Evolutionary conservation across 2,888 invertebrate genomes (phyloP).

Genomic region (Trichopria drosophilae): DNA sequence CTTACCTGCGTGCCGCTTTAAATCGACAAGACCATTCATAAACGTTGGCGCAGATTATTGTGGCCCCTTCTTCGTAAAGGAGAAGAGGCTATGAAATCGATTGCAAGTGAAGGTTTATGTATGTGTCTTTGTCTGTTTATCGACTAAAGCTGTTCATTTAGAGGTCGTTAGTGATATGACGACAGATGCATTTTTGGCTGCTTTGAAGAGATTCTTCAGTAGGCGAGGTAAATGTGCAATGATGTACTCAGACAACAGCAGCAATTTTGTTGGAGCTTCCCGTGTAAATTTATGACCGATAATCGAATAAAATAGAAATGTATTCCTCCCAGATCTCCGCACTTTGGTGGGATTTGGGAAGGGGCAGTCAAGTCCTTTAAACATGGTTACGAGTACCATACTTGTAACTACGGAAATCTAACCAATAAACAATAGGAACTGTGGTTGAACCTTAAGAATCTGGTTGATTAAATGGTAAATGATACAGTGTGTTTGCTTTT

Average conservation of each 20-base stretch:
- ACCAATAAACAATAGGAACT: not conserved
- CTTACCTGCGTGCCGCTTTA: too few relatives aligned
- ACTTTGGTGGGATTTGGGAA: too few relatives aligned
- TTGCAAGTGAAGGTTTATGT: slow-evolving; percentile 33
- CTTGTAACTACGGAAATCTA: too few relatives aligned
- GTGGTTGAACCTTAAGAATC: not conserved
- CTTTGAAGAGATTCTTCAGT: slow-evolving; percentile 35
- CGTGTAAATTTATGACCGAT: too few relatives aligned
- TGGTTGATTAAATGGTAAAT: too few relatives aligned
- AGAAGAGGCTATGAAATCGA: slow-evolving; percentile 29
- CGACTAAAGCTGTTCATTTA: slow-evolving; percentile 41
- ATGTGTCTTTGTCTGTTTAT: slow-evolving; percentile 39
- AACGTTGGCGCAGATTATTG: too few relatives aligned
- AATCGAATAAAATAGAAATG: too few relatives aligned
- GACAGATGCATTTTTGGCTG: slow-evolving; percentile 34
- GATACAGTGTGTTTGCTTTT: too few relatives aligned
- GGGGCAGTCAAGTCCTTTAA: too few relatives aligned
- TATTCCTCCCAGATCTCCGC: too few relatives aligned
- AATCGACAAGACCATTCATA: too few relatives aligned
- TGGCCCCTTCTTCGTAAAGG: slow-evolving; percentile 35
- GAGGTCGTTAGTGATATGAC: slow-evolving; percentile 38
- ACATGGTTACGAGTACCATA: not conserved
- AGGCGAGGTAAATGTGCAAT: slow-evolving; percentile 30
- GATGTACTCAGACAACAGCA: slow-evolving; percentile 40
- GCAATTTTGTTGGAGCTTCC: slow-evolving; percentile 37